phyloP scores from a whole-genome alignment of 1,140 invertebrate species.

The Solen grandis region DNA sequence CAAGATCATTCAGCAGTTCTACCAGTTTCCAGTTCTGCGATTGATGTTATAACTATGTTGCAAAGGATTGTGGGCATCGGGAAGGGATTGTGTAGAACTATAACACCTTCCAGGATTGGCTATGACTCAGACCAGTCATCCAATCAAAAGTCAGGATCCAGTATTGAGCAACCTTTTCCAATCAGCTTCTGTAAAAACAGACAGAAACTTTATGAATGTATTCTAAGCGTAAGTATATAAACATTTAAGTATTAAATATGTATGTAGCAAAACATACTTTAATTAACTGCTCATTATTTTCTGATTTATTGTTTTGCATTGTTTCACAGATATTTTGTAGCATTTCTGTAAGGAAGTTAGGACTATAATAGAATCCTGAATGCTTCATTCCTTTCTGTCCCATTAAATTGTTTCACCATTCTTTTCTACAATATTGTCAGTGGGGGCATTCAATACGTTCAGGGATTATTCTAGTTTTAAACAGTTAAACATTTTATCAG shows the following conservation, averaged over 20 bases:
- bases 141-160: not conserved
- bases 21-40: conserved; percentile 69
- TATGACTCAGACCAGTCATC: conserved; percentile 40
- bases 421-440: too few species aligned
- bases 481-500: too few species aligned
- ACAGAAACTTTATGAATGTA: conserved; percentile 52
- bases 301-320: not conserved
- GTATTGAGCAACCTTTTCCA: not conserved
- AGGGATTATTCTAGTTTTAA: too few species aligned
- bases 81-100: conserved; percentile 60
- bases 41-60: conserved; percentile 71
- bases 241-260: conserved; percentile 3
- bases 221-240: conserved; percentile 48
- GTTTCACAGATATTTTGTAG: too few species aligned
- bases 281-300: conserved; percentile 1
- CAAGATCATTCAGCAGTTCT: conserved; percentile 29
- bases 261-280: not conserved
- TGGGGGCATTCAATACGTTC: too few species aligned
- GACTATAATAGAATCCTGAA: too few species aligned
- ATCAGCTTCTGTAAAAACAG: conserved; percentile 2
- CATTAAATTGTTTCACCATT: too few species aligned
- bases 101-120: conserved; percentile 33
- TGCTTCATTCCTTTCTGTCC: too few species aligned
- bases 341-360: too few species aligned
- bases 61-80: conserved; percentile 69